Evolutionary conservation across 92 coral and sea anemone genomes (phyloP).

Genomic region (Epizoanthus illoricatus): DNA sequence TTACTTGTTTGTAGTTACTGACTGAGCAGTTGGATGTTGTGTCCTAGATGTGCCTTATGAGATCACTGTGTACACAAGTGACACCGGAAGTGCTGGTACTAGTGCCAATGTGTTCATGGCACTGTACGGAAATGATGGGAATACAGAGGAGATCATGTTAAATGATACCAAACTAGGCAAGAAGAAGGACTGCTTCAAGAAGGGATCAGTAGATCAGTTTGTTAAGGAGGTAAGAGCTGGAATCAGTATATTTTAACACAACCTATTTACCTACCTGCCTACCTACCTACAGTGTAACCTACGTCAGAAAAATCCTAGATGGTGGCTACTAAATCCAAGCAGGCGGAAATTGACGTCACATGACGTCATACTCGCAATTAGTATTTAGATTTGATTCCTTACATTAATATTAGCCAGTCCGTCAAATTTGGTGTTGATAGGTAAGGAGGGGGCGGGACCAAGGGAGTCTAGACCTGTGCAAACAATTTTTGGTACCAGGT

Average conservation of each 20-base stretch:
- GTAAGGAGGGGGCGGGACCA: too few species aligned
- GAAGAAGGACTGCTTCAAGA: constrained; percentile 89
- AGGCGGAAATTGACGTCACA: background rate
- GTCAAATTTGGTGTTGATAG: too few species aligned
- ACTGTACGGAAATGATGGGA: constrained; percentile 77
- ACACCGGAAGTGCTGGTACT: constrained; percentile 84
- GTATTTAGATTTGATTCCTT: too few species aligned
- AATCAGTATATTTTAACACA: background rate
- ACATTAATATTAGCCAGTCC: too few species aligned
- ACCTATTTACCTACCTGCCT: background rate
- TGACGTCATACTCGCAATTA: too few species aligned
- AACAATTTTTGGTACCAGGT: background rate
- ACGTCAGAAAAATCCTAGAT: background rate
- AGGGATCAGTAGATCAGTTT: constrained; percentile 88
- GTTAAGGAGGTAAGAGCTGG: constrained; percentile 81
- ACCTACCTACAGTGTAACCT: background rate
- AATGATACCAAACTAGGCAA: constrained; percentile 87
- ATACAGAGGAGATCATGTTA: constrained; percentile 77
- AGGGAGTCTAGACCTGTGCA: too few species aligned
- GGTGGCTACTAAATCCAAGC: too few species aligned
- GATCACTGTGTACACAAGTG: constrained; percentile 89
- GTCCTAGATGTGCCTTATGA: constrained; percentile 89
- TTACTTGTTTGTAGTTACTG: too few species aligned
- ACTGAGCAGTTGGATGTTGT: background rate
- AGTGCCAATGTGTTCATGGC: constrained; percentile 87